Percentiles rank a stretch among this genome's conserved stretches.
phyloP scores from a whole-genome alignment of 2,113 vertebrate genomes.

The Emydocephalus ijimae region DNA sequence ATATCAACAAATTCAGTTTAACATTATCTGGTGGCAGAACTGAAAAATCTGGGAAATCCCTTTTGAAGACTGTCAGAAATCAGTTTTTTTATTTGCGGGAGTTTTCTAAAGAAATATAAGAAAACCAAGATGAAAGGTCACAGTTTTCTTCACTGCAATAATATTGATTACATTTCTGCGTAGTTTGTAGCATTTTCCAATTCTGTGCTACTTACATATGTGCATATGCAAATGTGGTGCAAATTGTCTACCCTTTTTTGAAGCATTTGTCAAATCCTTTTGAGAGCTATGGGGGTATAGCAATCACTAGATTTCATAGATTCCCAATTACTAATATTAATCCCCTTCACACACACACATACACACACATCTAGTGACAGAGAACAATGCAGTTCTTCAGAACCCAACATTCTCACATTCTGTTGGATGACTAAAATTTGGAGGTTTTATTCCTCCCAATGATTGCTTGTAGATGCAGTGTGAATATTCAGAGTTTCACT shows the following conservation, averaged over 20 bases:
- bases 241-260: neutral
- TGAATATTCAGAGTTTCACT: neutral
- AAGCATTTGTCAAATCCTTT: neutral
- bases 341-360: neutral
- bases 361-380: neutral
- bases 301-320: neutral
- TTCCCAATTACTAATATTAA: neutral
- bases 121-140: neutral
- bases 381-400: neutral
- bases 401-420: neutral
- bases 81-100: neutral
- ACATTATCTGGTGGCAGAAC: neutral
- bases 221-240: neutral
- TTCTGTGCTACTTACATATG: neutral
- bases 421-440: neutral
- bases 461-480: neutral
- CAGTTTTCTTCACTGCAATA: neutral
- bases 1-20: neutral
- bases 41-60: neutral
- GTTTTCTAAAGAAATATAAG: neutral
- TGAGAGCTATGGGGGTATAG: too few relatives aligned
- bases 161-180: neutral
- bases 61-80: neutral
- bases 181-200: neutral
- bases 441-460: neutral